Conservation (phyloP, 92 coral and sea anemone genomes). For the Muricea muricata region DNA sequence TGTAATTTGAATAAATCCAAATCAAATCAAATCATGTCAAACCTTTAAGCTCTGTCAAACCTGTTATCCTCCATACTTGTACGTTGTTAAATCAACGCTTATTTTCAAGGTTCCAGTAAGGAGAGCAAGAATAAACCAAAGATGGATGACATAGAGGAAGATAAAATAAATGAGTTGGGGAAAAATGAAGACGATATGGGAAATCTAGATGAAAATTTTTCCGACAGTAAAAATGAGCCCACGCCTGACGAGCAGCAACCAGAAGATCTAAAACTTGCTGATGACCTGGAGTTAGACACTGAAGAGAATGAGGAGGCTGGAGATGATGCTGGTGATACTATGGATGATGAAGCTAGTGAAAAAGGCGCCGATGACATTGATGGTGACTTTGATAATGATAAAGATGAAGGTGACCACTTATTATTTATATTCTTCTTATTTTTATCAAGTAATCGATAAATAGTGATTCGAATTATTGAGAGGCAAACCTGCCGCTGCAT, state of each 20-base stretch:
- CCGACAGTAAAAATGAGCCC: slow-evolving; percentile 64
- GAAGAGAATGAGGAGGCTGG: slow-evolving; percentile 54
- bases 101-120: slow-evolving; percentile 57
- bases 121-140: slow-evolving; percentile 56
- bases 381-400: slow-evolving; percentile 18
- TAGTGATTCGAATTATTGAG: no score
- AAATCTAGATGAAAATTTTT: slow-evolving; percentile 76
- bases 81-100: not conserved
- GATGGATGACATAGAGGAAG: slow-evolving; percentile 60
- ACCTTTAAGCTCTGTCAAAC: no score
- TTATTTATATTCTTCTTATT: no score
- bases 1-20: no score
- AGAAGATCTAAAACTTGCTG: slow-evolving; percentile 77
- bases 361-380: slow-evolving; percentile 24
- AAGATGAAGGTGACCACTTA: slow-evolving; percentile 25
- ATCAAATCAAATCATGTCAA: no score
- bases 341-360: slow-evolving; percentile 33
- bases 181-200: slow-evolving; percentile 77
- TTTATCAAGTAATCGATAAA: no score
- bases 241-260: slow-evolving; percentile 57
- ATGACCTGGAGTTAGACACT: slow-evolving; percentile 78
- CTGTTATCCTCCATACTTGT: no score
- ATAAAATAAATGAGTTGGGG: slow-evolving; percentile 61
- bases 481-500: no score
- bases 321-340: slow-evolving; percentile 34